phyloP scores from a whole-genome alignment of 2,113 vertebrate genomes.

The Nesogale talazaci region DNA sequence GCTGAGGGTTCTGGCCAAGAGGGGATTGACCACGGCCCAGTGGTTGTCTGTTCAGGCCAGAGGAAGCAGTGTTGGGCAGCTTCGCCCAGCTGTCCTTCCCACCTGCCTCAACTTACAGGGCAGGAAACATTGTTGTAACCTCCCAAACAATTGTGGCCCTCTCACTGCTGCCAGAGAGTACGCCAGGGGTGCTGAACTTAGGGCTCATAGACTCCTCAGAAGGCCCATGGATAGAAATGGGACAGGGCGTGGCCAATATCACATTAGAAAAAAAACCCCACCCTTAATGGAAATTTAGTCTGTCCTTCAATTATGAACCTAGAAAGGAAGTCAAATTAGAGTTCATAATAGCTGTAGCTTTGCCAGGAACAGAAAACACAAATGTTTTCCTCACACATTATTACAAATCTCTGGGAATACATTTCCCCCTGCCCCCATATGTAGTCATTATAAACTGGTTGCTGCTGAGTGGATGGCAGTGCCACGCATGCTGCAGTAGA shows the following conservation, averaged over 20 bases:
- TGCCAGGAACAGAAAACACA: background rate
- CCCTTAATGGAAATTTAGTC: background rate
- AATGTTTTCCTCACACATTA: slow-evolving; percentile 11
- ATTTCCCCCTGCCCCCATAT: too few relatives aligned
- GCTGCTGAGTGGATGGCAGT: background rate
- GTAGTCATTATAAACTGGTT: too few relatives aligned
- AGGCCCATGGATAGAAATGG: background rate
- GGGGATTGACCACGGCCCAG: background rate
- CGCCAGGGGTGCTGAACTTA: background rate
- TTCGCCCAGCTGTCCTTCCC: background rate
- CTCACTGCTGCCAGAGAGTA: background rate
- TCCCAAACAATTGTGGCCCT: background rate
- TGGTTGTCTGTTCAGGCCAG: background rate
- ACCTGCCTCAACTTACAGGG: background rate
- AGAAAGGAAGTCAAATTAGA: background rate
- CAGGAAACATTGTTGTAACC: background rate
- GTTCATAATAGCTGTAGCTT: slow-evolving; percentile 8
- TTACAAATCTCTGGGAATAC: background rate
- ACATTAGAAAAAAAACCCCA: background rate
- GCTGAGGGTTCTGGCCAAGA: background rate
- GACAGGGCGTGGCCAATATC: background rate
- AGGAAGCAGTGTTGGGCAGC: background rate
- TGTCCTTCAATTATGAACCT: background rate
- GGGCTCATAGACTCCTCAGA: background rate
- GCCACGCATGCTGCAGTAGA: background rate